Conservation (phyloP, 1,140 invertebrate genomes). For the Aphidius gifuensis region DNA sequence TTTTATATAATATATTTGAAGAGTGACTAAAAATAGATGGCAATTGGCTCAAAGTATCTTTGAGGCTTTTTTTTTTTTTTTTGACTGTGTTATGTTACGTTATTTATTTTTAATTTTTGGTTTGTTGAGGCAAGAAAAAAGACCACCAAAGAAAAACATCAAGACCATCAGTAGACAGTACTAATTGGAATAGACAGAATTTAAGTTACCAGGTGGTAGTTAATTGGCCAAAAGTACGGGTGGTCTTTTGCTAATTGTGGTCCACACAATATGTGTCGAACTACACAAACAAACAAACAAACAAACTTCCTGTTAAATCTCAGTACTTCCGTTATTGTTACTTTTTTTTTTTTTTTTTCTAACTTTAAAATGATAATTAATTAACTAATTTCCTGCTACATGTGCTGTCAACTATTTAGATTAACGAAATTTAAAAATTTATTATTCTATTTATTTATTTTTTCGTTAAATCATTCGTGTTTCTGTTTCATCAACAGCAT, state of each 20-base stretch:
- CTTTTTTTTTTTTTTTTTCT: no score
- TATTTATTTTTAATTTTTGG: no score
- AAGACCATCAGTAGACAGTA: conserved; percentile 9
- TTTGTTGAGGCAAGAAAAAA: neutral
- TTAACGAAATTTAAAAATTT: conserved; percentile 4
- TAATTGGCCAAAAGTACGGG: conserved; percentile 36
- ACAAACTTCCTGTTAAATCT: no score
- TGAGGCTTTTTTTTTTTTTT: no score
- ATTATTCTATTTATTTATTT: conserved; percentile 12
- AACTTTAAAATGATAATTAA: neutral
- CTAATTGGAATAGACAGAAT: conserved; percentile 35
- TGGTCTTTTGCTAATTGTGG: conserved; percentile 29
- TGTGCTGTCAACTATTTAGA: neutral
- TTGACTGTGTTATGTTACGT: no score
- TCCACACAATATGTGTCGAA: neutral
- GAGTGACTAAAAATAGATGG: no score
- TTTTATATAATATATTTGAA: no score
- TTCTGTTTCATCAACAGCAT: conserved; percentile 20
- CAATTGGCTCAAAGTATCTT: no score
- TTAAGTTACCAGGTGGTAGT: conserved; percentile 27
- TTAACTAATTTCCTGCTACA: neutral
- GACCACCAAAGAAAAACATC: neutral
- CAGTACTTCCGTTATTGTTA: no score
- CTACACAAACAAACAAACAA: neutral
- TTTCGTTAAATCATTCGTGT: conserved; percentile 22